These are phyloP conservation scores for Meta bourneti DNA, from an alignment of 2,888 invertebrate genomes.

Conservation along the genomic window DNA sequence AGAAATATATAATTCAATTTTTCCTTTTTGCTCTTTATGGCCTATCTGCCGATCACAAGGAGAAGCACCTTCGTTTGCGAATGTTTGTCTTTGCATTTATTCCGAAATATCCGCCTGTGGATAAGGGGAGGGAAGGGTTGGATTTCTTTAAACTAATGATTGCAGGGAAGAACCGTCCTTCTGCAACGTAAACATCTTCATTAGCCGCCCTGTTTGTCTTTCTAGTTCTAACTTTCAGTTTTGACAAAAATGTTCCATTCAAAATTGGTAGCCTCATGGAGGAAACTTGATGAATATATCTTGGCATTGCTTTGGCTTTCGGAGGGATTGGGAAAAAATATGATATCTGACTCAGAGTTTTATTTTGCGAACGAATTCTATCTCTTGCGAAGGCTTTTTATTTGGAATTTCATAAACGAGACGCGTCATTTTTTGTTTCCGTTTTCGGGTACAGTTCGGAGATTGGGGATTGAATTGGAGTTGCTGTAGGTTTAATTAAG, in stretches of 20 bases:
- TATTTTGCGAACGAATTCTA: background rate
- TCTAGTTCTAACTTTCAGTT: conserved; percentile 41
- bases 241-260: conserved; percentile 35
- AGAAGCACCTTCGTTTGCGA: conserved; percentile 43
- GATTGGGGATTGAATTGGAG: too few relatives aligned
- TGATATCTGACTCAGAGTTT: background rate
- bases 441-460: background rate
- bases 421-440: background rate
- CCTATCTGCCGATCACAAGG: conserved; percentile 4
- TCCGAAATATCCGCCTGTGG: conserved; percentile 25
- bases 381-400: background rate
- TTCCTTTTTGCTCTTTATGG: conserved; percentile 6
- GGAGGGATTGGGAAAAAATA: background rate
- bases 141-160: conserved; percentile 66
- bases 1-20: conserved; percentile 44
- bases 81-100: conserved; percentile 61
- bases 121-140: conserved; percentile 6
- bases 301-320: background rate
- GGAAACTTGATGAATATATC: conserved; percentile 41
- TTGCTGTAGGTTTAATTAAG: too few relatives aligned
- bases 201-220: conserved; percentile 53
- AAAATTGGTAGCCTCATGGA: conserved; percentile 29
- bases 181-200: conserved; percentile 57
- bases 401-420: background rate
- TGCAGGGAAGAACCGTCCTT: background rate